Base-by-base conservation (phyloP, 1,140 invertebrate genomes). In the Parasteatoda tepidariorum region DNA sequence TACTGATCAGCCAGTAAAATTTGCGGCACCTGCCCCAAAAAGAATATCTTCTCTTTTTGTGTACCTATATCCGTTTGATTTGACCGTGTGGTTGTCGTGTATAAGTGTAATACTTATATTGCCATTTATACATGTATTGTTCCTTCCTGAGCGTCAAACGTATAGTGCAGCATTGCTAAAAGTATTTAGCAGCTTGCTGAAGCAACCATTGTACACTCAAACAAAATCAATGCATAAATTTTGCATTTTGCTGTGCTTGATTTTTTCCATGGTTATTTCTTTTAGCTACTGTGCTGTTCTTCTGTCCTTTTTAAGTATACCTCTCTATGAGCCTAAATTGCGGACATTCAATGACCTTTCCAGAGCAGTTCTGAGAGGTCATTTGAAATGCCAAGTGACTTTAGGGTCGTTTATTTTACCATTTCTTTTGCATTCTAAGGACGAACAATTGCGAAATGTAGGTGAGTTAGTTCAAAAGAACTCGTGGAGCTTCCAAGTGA, bases 251-350 rank as follows among this genome's bases (percentile, higher is more conserved):
- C 13, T 3, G n/a, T 75, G 73, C 55, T 4, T n/a, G 15, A 5
- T 75, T 7, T 61, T 62, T 18, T 28, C 31, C 5, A 22, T 62
- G n/a, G 22, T 75, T 11, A 24, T 75, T 4, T 26, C 55, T 6
- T 6, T 38, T 2, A 13, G 30, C 7, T 75, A 62, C 41, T 34
- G 55, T 41, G 18, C 55, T 18, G 24, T 28, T 34, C 33, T 75
- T 28, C 59, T 62, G 6, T 61, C 73, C 22, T 75, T 75, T 18
- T 7, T 75, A 24, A 75, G 31, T 9, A 6, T 62, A 28, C 73
- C 73, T 41, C 26, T 75, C 0, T 11, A 28, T 3, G 13, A 41
- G 24, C n/a, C 30, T 0, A 33, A 31, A 7, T 5, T 75, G 7
- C 24, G 15, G 26, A 75, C 38, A 13, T 62, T 75, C 13, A 4